These are phyloP conservation scores for Microcebus jonahi DNA, from an alignment of 2,113 vertebrate genomes.

Conservation along the genomic window DNA sequence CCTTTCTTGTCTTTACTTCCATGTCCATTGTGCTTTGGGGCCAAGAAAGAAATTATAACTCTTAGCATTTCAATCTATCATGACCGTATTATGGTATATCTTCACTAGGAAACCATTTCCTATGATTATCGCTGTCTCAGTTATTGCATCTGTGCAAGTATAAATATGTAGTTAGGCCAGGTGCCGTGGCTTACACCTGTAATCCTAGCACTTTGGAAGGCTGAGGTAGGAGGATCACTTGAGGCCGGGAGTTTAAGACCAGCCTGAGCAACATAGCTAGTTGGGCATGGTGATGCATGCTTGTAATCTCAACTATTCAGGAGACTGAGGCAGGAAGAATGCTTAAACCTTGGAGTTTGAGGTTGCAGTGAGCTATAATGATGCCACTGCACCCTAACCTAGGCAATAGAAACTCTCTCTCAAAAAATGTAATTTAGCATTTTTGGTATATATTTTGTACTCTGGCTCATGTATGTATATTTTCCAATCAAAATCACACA, in stretches of 20 bases:
- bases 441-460: not conserved
- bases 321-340: too few relatives aligned
- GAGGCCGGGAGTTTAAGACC: too few relatives aligned
- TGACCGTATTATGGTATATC: not conserved
- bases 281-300: too few relatives aligned
- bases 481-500: conserved; percentile 27
- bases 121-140: not conserved
- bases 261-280: too few relatives aligned
- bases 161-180: not conserved
- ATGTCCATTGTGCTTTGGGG: not conserved
- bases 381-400: too few relatives aligned
- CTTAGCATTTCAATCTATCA: not conserved
- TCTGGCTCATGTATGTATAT: not conserved
- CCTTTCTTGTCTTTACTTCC: not conserved
- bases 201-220: too few relatives aligned
- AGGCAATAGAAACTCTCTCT: too few relatives aligned
- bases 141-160: not conserved
- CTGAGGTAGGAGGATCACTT: too few relatives aligned
- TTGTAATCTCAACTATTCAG: too few relatives aligned
- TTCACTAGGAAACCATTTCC: not conserved
- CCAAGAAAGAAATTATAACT: not conserved
- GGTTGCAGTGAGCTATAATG: too few relatives aligned
- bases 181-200: too few relatives aligned
- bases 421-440: not conserved
- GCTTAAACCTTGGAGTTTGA: too few relatives aligned